Evolutionary conservation across 1,140 invertebrate genomes (phyloP).

Genomic region (Plutomurus gul): DNA sequence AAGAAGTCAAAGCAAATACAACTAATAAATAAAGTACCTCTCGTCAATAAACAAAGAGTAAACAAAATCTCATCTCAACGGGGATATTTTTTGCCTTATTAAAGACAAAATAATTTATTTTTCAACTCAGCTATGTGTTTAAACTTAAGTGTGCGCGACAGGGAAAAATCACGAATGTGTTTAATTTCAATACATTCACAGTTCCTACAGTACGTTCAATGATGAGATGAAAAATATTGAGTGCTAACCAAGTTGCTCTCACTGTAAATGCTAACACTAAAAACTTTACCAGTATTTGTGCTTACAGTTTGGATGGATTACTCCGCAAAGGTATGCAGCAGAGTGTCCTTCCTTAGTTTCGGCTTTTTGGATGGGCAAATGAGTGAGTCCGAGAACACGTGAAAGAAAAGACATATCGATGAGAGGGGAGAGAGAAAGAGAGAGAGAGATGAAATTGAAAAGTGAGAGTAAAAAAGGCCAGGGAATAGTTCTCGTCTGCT

Average conservation of each 20-base stretch:
- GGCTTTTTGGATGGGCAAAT: too few species aligned
- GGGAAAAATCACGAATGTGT: constrained; percentile 9
- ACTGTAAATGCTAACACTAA: too few species aligned
- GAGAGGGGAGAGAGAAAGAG: neutral
- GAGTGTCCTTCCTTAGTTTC: too few species aligned
- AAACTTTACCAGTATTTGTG: neutral
- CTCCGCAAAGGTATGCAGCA: too few species aligned
- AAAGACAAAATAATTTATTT: neutral
- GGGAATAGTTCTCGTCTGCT: constrained; percentile 13
- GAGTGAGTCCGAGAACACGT: neutral
- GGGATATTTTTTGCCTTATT: neutral
- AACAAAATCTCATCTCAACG: neutral
- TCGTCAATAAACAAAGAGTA: neutral
- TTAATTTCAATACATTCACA: neutral
- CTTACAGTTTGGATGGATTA: too few species aligned
- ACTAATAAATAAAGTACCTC: neutral
- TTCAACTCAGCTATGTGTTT: neutral
- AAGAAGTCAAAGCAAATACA: neutral
- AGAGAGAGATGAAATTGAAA: constrained; percentile 30
- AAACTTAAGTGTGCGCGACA: constrained; percentile 6
- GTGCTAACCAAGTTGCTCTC: too few species aligned
- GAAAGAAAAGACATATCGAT: constrained; percentile 27
- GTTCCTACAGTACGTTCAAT: neutral
- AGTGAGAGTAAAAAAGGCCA: constrained; percentile 16
- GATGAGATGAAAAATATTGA: too few species aligned